Base-by-base conservation (phyloP, 1,140 invertebrate genomes). In the Leptopilina clavipes region DNA sequence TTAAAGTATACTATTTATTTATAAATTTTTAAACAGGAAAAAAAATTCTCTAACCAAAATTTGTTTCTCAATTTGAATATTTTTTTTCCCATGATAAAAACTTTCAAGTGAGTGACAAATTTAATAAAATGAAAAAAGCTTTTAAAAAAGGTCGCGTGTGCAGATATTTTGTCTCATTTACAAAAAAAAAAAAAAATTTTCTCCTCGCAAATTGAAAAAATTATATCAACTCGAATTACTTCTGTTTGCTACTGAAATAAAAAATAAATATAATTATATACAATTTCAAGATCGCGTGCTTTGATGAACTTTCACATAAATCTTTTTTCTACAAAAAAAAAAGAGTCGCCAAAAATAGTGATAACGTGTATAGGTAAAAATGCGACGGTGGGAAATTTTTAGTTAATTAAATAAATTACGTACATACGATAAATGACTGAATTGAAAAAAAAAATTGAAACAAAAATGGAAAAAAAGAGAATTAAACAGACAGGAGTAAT, bases 221-320 rank as follows among this genome's bases (percentile, higher is more conserved):
- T 59, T 59, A 59, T 59, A 19, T 22, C 19, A 59, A 59, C 19
- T 59, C 18, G 48, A 52, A 17, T 52, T 48, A 48, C 14, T 48
- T 52, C 1, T 52, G 25, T 17, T 14, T 48, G 44, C 2, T 48
- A 10, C 3, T 52, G n/a, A 12, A 8, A 52, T 17, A 17, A 52
- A 52, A 1, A 52, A 48, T 31, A 31, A 31, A 2, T 2, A 31
- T 31, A 31, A 6, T 9, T 3, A 9, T 40, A 40, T 40, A 40
- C 37, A 40, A 40, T 40, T 52, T 17, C 14, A n/a, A 52, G 48
- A 8, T 52, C 6, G 48, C 48, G 48, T 52, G 48, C 37, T 40
- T 17, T 5, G n/a, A 5, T 52, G 14, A 52, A 52, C 48, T n/a
- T 2, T 52, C 2, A 17, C n/a, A 52, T 52, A 52, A 52, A 52